These are phyloP conservation scores for Suricata suricatta DNA, from an alignment of 2,113 vertebrate species.

Conservation along the genomic window DNA sequence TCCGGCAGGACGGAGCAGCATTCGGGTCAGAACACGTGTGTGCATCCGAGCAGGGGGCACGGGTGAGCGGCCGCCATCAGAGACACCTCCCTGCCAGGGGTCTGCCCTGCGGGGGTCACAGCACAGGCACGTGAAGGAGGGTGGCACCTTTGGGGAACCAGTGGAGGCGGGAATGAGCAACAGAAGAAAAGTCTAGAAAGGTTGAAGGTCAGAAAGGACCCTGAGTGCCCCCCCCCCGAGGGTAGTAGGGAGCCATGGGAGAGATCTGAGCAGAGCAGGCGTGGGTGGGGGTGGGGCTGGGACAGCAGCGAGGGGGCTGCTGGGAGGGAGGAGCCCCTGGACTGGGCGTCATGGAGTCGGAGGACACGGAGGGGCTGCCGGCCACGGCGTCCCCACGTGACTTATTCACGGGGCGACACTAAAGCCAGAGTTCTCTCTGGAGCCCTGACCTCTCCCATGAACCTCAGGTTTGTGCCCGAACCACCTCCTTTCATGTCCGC, in stretches of 20 bases:
- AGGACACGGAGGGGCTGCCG: too few relatives aligned
- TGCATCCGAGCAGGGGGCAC: accelerated
- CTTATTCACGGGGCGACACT: not conserved
- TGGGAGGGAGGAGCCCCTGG: not conserved
- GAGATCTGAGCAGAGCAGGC: not conserved
- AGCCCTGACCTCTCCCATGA: not conserved
- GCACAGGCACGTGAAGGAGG: not conserved
- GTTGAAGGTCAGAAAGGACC: not conserved
- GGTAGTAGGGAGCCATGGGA: not conserved
- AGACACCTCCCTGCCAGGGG: not conserved
- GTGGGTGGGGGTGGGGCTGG: accelerated
- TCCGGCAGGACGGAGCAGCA: not conserved
- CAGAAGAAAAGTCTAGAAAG: not conserved
- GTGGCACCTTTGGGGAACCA: not conserved
- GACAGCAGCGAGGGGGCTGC: not conserved
- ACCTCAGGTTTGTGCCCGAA: not conserved
- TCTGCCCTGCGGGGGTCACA: not conserved
- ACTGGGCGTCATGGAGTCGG: not conserved
- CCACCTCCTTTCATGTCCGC: not conserved
- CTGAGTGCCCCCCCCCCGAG: not conserved
- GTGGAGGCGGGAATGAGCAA: not conserved
- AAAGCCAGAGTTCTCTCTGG: not conserved
- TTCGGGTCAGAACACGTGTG: accelerated
- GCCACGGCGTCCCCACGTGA: not conserved
- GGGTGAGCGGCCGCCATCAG: accelerated